Evolutionary conservation across 2,113 vertebrate genomes (phyloP).

Genomic region (Ia io): DNA sequence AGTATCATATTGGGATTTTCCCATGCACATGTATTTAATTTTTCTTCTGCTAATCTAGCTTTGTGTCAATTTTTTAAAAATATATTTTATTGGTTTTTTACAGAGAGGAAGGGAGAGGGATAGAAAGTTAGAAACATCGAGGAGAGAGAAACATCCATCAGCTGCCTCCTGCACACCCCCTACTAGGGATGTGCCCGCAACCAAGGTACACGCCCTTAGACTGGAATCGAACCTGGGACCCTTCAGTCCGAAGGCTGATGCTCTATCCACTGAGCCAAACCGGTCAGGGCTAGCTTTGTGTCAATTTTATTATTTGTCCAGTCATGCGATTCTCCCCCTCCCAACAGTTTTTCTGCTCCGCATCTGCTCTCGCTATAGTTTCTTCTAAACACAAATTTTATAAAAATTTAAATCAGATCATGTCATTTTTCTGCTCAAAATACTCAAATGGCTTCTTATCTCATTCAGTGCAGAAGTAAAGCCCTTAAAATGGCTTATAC

Average conservation of each 20-base stretch:
- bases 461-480: not conserved
- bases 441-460: not conserved
- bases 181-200: no score
- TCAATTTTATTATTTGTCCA: not conserved
- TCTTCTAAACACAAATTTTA: not conserved
- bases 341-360: not conserved
- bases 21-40: not conserved
- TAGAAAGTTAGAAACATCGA: no score
- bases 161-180: no score
- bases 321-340: no score
- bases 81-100: no score
- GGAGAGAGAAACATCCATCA: no score
- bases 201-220: no score
- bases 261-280: no score
- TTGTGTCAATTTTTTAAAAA: no score
- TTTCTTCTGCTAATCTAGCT: not conserved
- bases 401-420: not conserved
- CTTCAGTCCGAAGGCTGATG: no score
- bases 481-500: not conserved
- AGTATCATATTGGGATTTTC: not conserved
- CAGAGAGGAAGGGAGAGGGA: no score
- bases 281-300: not conserved
- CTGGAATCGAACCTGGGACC: no score
- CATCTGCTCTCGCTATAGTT: not conserved
- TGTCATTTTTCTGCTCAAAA: not conserved